These are phyloP conservation scores for Myathropa florea DNA, from an alignment of 2,888 invertebrate species.

Conservation along the genomic window DNA sequence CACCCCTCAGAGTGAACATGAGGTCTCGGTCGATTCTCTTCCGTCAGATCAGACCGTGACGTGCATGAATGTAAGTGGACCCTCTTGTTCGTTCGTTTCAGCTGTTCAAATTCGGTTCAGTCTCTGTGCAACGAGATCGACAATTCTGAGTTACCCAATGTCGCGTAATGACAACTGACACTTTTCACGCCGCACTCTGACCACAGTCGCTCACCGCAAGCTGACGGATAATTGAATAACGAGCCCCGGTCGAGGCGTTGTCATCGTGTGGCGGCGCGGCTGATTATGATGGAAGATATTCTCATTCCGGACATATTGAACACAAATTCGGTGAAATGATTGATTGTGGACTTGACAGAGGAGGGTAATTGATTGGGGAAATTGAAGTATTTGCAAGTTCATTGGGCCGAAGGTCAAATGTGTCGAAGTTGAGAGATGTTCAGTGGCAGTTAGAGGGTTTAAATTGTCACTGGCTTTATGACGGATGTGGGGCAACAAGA, in stretches of 20 bases:
- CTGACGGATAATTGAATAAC: slow-evolving; percentile 47
- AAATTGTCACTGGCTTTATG: background rate
- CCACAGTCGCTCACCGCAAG: background rate
- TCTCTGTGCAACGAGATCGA: background rate
- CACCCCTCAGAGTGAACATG: background rate
- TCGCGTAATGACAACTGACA: background rate
- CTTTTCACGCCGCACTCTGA: background rate
- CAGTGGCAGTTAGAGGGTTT: background rate
- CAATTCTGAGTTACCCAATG: background rate
- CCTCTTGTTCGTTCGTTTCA: background rate
- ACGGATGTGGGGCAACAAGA: background rate
- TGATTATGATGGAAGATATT: slow-evolving; percentile 34
- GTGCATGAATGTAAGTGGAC: background rate
- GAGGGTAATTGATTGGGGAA: background rate
- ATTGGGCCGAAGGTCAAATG: background rate
- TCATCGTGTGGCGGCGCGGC: background rate
- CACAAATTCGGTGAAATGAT: slow-evolving; percentile 31
- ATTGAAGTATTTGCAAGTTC: background rate
- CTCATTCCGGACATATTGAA: slow-evolving; percentile 29
- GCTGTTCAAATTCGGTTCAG: background rate
- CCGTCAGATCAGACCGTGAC: background rate
- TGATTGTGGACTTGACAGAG: background rate
- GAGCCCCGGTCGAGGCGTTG: slow-evolving; percentile 10
- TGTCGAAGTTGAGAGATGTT: background rate
- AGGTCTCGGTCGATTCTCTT: background rate